These are phyloP conservation scores for Stegana nigrithorax DNA, from an alignment of 2,888 invertebrate genomes.

Conservation along the genomic window DNA sequence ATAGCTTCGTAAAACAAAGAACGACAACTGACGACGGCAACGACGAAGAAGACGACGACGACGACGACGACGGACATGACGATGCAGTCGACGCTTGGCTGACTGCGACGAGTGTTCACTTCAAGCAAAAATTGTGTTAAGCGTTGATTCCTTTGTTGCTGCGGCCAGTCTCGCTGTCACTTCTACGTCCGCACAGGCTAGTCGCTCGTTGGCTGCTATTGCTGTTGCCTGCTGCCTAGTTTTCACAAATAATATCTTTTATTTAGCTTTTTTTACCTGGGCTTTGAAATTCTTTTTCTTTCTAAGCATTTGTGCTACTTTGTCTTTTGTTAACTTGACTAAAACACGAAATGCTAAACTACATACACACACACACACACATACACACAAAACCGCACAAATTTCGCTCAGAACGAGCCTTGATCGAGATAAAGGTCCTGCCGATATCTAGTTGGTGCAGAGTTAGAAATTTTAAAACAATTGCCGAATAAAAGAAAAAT, in stretches of 20 bases:
- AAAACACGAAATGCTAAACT: too few species aligned
- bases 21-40: neutral
- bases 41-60: neutral
- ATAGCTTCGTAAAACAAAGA: neutral
- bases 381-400: too few species aligned
- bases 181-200: neutral
- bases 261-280: neutral
- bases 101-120: slow-evolving; percentile 35
- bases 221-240: neutral
- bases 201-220: neutral
- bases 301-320: slow-evolving; percentile 57
- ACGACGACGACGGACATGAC: neutral
- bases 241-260: neutral
- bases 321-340: slow-evolving; percentile 49
- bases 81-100: too few species aligned
- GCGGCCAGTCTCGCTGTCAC: neutral
- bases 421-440: too few species aligned
- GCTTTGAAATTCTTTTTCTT: slow-evolving; percentile 18
- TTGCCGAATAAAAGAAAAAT: too few species aligned
- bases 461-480: too few species aligned
- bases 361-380: too few species aligned
- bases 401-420: too few species aligned
- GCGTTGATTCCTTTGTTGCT: slow-evolving; percentile 59
- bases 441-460: too few species aligned
- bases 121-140: slow-evolving; percentile 50